phyloP scores from a whole-genome alignment of 2,888 invertebrate species.

The Dendrolimus houi region DNA sequence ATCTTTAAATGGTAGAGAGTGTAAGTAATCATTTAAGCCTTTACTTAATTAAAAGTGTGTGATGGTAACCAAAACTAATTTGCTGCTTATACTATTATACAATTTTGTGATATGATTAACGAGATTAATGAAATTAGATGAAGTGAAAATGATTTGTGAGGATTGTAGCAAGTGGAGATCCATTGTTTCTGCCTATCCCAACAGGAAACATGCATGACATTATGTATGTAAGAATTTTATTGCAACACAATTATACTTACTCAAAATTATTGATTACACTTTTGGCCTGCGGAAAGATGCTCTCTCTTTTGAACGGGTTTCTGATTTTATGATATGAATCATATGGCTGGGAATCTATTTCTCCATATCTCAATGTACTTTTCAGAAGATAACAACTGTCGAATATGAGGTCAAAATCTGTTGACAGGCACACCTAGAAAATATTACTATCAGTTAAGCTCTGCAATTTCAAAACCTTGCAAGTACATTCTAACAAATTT shows the following conservation, averaged over 20 bases:
- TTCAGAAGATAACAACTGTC: conserved; percentile 35
- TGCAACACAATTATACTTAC: conserved; percentile 26
- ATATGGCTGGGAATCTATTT: conserved; percentile 4
- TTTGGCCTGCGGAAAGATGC: conserved; percentile 12
- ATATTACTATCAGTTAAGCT: not conserved
- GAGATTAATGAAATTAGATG: too few relatives aligned
- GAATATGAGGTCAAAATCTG: conserved; percentile 41
- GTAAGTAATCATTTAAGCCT: too few relatives aligned
- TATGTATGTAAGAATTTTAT: not conserved
- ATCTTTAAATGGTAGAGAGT: too few relatives aligned
- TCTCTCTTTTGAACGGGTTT: conserved; percentile 20
- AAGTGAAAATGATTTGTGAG: too few relatives aligned
- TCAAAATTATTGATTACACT: conserved; percentile 13
- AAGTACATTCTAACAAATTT: too few relatives aligned
- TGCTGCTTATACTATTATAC: too few relatives aligned
- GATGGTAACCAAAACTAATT: too few relatives aligned
- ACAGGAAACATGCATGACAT: not conserved
- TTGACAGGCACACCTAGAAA: conserved; percentile 39
- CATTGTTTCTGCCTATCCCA: too few relatives aligned
- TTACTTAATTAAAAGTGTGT: too few relatives aligned
- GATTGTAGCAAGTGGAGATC: too few relatives aligned
- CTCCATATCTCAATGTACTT: conserved; percentile 10
- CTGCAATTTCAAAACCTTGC: too few relatives aligned
- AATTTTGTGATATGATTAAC: too few relatives aligned
- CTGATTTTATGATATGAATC: conserved; percentile 17